Percentiles rank a stretch among this genome's conserved stretches.
Conservation (phyloP, 2,113 vertebrate genomes). For the Tursiops truncatus region DNA sequence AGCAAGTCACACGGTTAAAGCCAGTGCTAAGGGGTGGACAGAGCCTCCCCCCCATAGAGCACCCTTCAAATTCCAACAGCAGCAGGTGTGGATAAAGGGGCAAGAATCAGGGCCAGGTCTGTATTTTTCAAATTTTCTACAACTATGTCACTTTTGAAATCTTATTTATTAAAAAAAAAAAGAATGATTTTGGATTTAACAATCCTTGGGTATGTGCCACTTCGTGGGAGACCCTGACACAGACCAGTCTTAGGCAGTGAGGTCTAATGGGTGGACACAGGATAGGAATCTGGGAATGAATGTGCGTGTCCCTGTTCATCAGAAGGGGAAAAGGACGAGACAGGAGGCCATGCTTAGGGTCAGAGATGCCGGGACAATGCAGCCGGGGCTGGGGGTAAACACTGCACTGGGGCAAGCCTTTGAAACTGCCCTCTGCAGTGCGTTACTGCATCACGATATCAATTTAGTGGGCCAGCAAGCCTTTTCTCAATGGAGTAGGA, state of each 20-base stretch:
- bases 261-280: too few species aligned
- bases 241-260: not conserved
- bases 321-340: not conserved
- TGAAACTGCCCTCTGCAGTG: not conserved
- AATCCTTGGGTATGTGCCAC: accelerated
- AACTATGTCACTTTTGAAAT: not conserved
- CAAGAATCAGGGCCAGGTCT: too few species aligned
- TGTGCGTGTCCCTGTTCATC: not conserved
- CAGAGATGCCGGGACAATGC: accelerated
- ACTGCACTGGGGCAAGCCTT: not conserved
- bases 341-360: too few species aligned
- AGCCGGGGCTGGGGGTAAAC: too few species aligned
- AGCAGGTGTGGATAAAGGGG: not conserved
- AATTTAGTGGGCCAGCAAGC: not conserved
- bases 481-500: not conserved
- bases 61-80: too few species aligned
- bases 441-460: not conserved
- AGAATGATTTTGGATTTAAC: not conserved
- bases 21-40: accelerated
- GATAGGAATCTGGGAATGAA: not conserved
- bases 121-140: not conserved
- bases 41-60: accelerated
- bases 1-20: not conserved
- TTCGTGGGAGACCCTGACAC: not conserved
- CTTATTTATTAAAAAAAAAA: not conserved